Evolutionary conservation across 2,797 vertebrate genomes (phyloP).

Genomic region (Poecilia gillii): DNA sequence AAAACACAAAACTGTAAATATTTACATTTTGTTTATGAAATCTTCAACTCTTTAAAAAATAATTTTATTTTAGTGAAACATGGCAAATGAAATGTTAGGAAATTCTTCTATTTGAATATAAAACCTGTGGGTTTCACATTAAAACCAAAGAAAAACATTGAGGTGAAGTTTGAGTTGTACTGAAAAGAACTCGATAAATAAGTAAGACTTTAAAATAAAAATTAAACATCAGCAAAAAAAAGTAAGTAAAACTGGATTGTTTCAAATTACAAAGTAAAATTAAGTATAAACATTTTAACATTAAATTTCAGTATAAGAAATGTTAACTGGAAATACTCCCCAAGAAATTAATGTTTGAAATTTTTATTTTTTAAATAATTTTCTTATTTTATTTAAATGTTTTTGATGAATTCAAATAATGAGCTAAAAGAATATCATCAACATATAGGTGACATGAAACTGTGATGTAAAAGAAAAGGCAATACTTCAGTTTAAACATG

Average conservation of each 20-base stretch:
- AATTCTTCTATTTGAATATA: neutral
- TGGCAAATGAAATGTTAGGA: neutral
- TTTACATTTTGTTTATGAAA: slow-evolving; percentile 2
- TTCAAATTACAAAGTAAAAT: neutral
- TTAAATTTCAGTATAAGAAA: neutral
- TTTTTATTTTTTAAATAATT: neutral
- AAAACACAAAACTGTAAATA: neutral
- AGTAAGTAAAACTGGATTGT: neutral
- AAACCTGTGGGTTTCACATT: neutral
- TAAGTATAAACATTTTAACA: neutral
- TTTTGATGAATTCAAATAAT: neutral
- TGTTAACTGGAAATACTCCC: neutral
- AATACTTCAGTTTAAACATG: neutral
- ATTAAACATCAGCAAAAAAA: neutral
- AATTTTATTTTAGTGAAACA: neutral
- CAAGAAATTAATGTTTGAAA: neutral
- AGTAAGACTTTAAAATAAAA: neutral
- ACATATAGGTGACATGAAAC: neutral
- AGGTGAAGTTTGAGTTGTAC: neutral
- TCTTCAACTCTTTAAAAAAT: neutral
- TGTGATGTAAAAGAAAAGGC: neutral
- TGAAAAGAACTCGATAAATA: neutral
- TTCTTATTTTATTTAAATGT: too few species aligned
- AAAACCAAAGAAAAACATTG: neutral
- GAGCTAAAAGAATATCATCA: neutral